These are phyloP conservation scores for Scolopax bukidnonensis DNA, from an alignment of 2,797 vertebrate genomes.

Conservation along the genomic window DNA sequence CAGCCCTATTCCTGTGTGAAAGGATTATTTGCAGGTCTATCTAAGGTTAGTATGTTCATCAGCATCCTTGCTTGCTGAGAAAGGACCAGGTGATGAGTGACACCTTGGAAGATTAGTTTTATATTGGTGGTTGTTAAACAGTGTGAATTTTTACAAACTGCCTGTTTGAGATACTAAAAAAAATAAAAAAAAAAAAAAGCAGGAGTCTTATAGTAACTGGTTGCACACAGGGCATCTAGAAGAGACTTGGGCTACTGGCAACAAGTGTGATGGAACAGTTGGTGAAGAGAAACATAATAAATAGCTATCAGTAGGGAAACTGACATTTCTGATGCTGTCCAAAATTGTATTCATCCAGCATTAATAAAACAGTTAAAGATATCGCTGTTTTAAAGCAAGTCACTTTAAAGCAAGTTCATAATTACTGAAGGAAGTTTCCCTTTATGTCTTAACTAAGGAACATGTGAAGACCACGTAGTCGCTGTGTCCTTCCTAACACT, in stretches of 20 bases:
- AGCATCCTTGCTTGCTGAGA: constrained; percentile 19
- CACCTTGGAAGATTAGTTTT: background rate
- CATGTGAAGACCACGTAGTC: accelerated
- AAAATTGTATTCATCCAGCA: background rate
- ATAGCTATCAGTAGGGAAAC: background rate
- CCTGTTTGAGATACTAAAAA: background rate
- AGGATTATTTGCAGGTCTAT: constrained; percentile 13
- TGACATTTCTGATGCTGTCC: background rate
- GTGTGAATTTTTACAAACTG: constrained; percentile 6
- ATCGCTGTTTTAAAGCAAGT: background rate
- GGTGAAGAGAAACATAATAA: constrained; percentile 5
- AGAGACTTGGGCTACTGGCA: constrained; percentile 27
- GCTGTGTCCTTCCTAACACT: background rate
- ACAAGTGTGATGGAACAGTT: constrained; percentile 33
- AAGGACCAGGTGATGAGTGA: background rate
- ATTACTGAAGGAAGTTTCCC: background rate
- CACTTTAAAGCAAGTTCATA: no score
- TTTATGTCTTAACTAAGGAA: background rate
- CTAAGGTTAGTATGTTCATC: constrained; percentile 13
- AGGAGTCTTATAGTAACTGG: background rate
- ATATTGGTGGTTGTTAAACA: constrained; percentile 12
- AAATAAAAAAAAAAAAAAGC: no score
- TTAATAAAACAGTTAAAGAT: background rate
- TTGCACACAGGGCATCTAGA: background rate
- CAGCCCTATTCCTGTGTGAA: background rate